Base-by-base conservation (phyloP, 2,888 invertebrate genomes). In the Mylabris sibirica region DNA sequence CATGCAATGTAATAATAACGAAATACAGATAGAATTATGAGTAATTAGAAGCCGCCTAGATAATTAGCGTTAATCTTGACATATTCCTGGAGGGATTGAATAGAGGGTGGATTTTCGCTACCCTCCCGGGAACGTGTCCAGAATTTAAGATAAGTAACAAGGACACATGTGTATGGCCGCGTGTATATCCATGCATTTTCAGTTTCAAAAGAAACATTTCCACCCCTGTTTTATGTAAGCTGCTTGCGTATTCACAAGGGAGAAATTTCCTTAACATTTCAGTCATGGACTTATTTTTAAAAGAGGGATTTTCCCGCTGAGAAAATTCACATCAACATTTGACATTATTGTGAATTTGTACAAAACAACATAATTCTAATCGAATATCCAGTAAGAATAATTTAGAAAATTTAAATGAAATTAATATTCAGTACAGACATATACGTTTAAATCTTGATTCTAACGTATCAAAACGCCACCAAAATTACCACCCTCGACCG, bases 241-340 rank as follows among this genome's bases (percentile, higher is more conserved):
- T 82, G 82, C 84, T 84, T 83, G 80, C 80, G 79, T 84, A 84
- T 84, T 84, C 85, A 82, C 84, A 81, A 78, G 85, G 84, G 85
- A 84, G 83, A 84, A 84, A 84, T 84, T 84, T 84, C 80, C 84
- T 82, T 81, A 79, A 79, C 82, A 80, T 81, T 82, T 82, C 78
- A 78, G 82, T 80, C 79, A 77, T 77, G 79, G 77, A 75, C 75
- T 78, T 78, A 75, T 74, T 67, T 71, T 70, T 69, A 72, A 65
- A 68, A 74, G 72, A 72, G 72, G 74, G 77, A 74, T 72, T 75
- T 72, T 66, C 67, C 20, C 61, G 53, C 64, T n/a, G 44, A 53
- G 61, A 26, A 14, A 61, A 60, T 64, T 64, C 57, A 49, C 49
- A 49, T 49, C 1, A 49, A 49, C 49, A 9, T 20, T 49, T 49